A percentile compares a stretch with the other conserved stretches of the same genome.
These are phyloP conservation scores for Drosophila carrolli DNA, from an alignment of 1,140 invertebrate genomes.

Conservation along the genomic window DNA sequence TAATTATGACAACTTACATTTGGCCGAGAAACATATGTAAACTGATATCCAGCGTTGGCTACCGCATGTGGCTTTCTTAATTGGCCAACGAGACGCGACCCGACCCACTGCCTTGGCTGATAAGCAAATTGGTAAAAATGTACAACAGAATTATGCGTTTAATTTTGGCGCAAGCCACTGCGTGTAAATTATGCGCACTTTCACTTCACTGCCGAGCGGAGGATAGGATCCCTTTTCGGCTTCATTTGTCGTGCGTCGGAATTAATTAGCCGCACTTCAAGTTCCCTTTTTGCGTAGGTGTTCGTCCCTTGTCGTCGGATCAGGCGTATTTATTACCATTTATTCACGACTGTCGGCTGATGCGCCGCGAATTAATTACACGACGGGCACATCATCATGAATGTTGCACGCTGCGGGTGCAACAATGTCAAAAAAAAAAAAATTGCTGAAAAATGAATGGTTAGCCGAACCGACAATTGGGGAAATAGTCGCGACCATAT, in stretches of 20 bases:
- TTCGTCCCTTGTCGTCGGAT: conserved; percentile 64
- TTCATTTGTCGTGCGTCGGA: conserved; percentile 69
- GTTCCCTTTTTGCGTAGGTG: conserved; percentile 53
- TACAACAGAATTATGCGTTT: conserved; percentile 64
- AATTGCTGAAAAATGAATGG: conserved; percentile 18
- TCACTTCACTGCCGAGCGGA: conserved; percentile 68
- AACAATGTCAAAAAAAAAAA: conserved; percentile 29
- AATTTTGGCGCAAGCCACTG: conserved; percentile 55
- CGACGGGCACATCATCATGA: conserved; percentile 61
- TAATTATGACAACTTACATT: conserved; percentile 68
- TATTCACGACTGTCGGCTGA: conserved; percentile 58
- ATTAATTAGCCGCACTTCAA: conserved; percentile 73
- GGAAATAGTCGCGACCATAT: conserved; percentile 27
- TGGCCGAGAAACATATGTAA: conserved; percentile 39
- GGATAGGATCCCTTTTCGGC: conserved; percentile 48
- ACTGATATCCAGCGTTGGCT: conserved; percentile 53
- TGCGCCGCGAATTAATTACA: conserved; percentile 70
- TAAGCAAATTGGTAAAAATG: conserved; percentile 73
- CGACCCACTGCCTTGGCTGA: conserved; percentile 36
- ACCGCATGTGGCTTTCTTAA: conserved; percentile 77
- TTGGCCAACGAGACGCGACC: conserved; percentile 47
- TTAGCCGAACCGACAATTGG: background rate
- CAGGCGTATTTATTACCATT: conserved; percentile 73
- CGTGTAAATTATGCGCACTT: conserved; percentile 80
- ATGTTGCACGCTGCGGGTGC: conserved; percentile 73